These are phyloP conservation scores for Coracopsis vasa DNA, from an alignment of 2,113 vertebrate genomes.

Conservation along the genomic window DNA sequence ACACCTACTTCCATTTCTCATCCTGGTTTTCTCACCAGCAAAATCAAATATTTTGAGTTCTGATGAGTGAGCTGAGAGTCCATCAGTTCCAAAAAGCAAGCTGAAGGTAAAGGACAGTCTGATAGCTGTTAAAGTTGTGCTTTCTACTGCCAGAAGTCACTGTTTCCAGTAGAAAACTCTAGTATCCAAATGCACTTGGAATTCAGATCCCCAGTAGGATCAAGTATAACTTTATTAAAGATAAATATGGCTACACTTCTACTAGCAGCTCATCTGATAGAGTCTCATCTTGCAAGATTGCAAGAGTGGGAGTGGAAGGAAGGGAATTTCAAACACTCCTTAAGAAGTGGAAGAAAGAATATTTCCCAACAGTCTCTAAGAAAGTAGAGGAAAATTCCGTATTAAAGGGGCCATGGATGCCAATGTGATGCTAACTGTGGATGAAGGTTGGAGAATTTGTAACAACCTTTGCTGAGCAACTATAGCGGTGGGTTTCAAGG, in stretches of 20 bases:
- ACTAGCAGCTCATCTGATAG: not conserved
- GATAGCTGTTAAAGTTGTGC: not conserved
- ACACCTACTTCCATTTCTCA: not conserved
- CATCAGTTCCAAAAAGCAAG: not conserved
- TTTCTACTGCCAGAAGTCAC: not conserved
- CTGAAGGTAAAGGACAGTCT: not conserved
- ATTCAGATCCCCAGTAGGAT: not conserved
- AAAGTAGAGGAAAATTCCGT: not conserved
- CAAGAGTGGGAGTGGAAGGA: not conserved
- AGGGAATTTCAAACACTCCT: not conserved
- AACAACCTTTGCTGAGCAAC: not conserved
- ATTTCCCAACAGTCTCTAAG: rapidly evolving
- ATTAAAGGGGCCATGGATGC: not conserved
- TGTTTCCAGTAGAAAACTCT: not conserved
- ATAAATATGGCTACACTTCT: not conserved
- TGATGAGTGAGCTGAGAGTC: not conserved
- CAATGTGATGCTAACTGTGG: not conserved
- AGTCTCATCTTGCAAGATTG: not conserved
- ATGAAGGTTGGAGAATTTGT: not conserved
- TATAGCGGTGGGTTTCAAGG: not conserved
- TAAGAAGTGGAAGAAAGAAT: not conserved
- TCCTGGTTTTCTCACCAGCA: not conserved
- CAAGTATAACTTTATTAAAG: not conserved
- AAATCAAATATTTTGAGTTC: not conserved
- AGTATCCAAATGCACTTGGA: not conserved